Evolutionary conservation across 2,888 invertebrate species (phyloP).

Genomic region (Eupeodes latifasciatus): DNA sequence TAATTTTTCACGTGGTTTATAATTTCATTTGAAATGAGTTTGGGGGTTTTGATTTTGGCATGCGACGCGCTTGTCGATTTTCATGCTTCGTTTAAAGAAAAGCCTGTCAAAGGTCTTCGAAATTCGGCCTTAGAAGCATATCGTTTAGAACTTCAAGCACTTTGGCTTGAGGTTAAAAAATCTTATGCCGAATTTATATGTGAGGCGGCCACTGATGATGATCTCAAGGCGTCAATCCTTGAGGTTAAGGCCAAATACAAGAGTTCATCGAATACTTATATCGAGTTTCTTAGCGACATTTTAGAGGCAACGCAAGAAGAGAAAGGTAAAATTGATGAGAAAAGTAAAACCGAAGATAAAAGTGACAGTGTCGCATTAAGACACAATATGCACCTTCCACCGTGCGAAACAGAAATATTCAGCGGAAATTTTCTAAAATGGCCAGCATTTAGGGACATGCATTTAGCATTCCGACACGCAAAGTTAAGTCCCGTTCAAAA

Average conservation of each 20-base stretch:
- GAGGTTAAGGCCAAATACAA: background rate
- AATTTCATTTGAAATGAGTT: slow-evolving; percentile 6
- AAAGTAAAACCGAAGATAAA: no score
- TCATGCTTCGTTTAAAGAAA: background rate
- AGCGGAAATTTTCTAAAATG: background rate
- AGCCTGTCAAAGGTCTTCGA: background rate
- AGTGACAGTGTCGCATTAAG: no score
- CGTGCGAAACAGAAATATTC: slow-evolving; percentile 11
- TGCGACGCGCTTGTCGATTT: slow-evolving; percentile 7
- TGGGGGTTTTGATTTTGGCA: background rate
- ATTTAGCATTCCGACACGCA: background rate
- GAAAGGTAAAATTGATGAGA: no score
- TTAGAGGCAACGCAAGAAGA: background rate
- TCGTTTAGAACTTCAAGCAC: background rate
- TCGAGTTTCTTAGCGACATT: slow-evolving; percentile 1
- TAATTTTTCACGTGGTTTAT: background rate
- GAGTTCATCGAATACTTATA: background rate
- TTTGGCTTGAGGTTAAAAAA: background rate
- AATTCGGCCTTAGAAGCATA: background rate
- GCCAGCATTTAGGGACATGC: background rate
- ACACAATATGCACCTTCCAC: no score
- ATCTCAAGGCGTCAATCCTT: background rate
- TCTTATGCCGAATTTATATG: background rate
- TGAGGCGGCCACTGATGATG: background rate
- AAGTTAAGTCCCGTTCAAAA: slow-evolving; percentile 10